Evolutionary conservation across 2,797 vertebrate genomes (phyloP), one percentile per base, ranked within the genome.

Genomic region (Monodelphis domestica): DNA sequence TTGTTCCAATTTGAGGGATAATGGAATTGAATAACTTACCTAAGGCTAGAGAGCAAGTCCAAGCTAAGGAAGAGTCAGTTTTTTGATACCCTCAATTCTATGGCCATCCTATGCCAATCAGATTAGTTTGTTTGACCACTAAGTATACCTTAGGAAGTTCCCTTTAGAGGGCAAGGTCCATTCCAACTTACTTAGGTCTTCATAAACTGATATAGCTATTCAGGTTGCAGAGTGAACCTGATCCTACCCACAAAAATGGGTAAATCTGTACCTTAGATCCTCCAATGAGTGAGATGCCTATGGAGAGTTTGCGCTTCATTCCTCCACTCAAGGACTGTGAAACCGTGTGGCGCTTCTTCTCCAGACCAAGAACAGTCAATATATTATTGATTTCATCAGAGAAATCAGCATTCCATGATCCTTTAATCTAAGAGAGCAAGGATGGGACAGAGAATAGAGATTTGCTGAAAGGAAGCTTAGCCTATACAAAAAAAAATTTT

Each of bases 221-320:
- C 45, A 45, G 6, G 63, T 9, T 38, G 38, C 24, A 9, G 6
- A 9, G n/a, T 33, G n/a, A 21, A 38, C n/a, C 17, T 38, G n/a
- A 78, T 3, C 45, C 38, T 78, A 45, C n/a, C n/a, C n/a, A 78
- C 0, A 78, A n/a, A 78, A 78, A 78, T 38, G n/a, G 63, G 63
- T n/a, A 84, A 50, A 84, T 29, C 10, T n/a, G 51, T 95, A 99
- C 99, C 99, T 99, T 99, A 92, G 99, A 99, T 98, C 99, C 99
- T 26, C 99, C 99, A 0, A 99, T 99, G 96, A 99, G 99, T 17
- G 99, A 99, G 0, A 99, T 99, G 96, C 99, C 99, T 0, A 99
- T 99, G 89, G 99, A 99, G 29, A 99, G 99, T 95, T 99, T 99
- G 96, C 99, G 99, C 97, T 98, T 99, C 99, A 99, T 99, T 89